Percentiles rank a stretch among this genome's conserved stretches.
phyloP scores from a whole-genome alignment of 1,140 invertebrate species.

The Atta colombica region DNA sequence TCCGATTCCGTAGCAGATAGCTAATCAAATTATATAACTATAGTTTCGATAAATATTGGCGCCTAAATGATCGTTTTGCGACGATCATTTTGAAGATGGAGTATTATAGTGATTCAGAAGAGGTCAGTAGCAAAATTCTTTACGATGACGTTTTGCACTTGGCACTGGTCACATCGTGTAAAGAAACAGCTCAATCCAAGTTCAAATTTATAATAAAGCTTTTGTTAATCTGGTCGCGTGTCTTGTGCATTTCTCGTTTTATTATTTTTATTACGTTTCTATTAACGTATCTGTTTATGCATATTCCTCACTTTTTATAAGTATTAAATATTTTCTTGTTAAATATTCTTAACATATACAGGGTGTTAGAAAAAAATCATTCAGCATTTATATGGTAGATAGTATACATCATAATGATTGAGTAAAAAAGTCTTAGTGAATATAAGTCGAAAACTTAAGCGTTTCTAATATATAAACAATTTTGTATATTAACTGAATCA shows the following conservation, averaged over 20 bases:
- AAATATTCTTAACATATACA: too few relatives aligned
- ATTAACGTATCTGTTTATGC: background rate
- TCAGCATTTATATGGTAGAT: too few relatives aligned
- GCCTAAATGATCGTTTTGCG: background rate
- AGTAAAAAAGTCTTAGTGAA: too few relatives aligned
- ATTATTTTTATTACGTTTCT: background rate
- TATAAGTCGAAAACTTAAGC: too few relatives aligned
- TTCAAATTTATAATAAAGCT: background rate
- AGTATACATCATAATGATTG: too few relatives aligned
- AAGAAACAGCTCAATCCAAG: background rate
- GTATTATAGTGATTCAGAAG: constrained; percentile 41
- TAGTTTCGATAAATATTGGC: constrained; percentile 2
- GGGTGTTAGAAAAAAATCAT: too few relatives aligned
- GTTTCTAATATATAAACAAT: too few relatives aligned
- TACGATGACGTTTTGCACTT: background rate
- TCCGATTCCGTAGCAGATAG: background rate
- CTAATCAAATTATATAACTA: constrained; percentile 14
- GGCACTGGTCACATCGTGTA: background rate
- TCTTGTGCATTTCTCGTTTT: background rate
- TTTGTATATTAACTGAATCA: too few relatives aligned
- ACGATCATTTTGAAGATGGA: constrained; percentile 30
- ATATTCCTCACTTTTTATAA: background rate
- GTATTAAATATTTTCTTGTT: too few relatives aligned
- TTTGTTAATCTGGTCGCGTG: background rate
- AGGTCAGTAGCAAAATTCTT: constrained; percentile 58